Conservation (phyloP, 2,113 vertebrate genomes). For the Ornithorhynchus anatinus region DNA sequence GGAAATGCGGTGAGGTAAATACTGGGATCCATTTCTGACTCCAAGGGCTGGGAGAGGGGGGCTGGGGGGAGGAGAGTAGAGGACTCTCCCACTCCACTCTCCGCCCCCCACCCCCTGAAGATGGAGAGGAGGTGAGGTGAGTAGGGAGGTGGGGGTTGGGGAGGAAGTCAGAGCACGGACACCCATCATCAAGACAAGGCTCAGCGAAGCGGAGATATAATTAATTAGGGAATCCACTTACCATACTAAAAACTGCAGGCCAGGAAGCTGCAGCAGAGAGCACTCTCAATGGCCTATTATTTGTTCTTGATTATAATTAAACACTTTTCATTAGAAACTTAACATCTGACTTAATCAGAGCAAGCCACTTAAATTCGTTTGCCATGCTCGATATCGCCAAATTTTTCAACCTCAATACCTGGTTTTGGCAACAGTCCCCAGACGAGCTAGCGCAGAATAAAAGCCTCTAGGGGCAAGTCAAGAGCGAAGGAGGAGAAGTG, state of each 20-base stretch:
- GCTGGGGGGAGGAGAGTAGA: too few species aligned
- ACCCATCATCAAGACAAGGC: too few species aligned
- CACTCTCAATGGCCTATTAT: not conserved
- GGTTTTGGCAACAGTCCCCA: too few species aligned
- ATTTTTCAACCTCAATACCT: too few species aligned
- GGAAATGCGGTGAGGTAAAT: too few species aligned
- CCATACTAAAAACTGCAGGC: constrained; percentile 35
- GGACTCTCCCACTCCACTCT: not conserved
- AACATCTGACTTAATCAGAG: constrained; percentile 22
- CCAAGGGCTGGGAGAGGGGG: not conserved
- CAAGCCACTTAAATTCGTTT: not conserved
- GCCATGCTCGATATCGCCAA: too few species aligned
- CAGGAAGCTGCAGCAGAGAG: constrained; percentile 11
- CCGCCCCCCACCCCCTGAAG: too few species aligned
- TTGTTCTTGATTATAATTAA: not conserved
- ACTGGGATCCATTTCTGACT: too few species aligned
- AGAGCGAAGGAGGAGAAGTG: too few species aligned
- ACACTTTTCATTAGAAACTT: constrained; percentile 24
- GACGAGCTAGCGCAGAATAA: too few species aligned
- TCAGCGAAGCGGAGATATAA: constrained; percentile 37
- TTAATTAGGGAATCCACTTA: constrained; percentile 40
- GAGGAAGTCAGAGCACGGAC: constrained; percentile 95
- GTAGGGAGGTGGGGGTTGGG: constrained; percentile 45
- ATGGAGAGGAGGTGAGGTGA: constrained; percentile 56
- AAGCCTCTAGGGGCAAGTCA: too few species aligned